Evolutionary conservation across 2,888 invertebrate species (phyloP).

Genomic region (Ligdia adustata): DNA sequence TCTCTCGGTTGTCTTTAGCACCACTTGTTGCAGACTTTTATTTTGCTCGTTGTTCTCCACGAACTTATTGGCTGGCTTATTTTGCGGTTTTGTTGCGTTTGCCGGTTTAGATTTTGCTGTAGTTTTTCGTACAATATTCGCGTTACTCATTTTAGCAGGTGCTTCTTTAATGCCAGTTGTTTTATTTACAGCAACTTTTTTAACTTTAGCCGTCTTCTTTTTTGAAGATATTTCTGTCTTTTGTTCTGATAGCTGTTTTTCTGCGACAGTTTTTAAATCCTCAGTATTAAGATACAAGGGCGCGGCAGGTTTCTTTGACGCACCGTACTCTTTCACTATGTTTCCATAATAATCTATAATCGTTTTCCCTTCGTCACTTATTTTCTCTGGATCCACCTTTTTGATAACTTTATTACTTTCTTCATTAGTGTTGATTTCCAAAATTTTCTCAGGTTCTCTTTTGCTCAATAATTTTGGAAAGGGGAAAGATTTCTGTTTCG

Average conservation of each 20-base stretch:
- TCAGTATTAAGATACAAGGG: constrained; percentile 86
- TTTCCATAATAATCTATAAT: constrained; percentile 92
- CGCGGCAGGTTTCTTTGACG: constrained; percentile 71
- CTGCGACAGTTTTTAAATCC: constrained; percentile 85
- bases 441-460: constrained; percentile 60
- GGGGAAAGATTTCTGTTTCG: constrained; percentile 62
- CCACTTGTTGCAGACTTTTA: constrained; percentile 56
- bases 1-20: constrained; percentile 70
- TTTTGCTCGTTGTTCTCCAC: constrained; percentile 45
- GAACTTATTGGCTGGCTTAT: constrained; percentile 22
- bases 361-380: constrained; percentile 87
- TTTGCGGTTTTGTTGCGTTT: constrained; percentile 30
- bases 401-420: constrained; percentile 42
- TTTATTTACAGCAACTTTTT: constrained; percentile 35
- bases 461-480: constrained; percentile 68
- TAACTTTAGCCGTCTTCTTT: constrained; percentile 46
- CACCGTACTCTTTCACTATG: constrained; percentile 89
- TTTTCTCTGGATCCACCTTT: constrained; percentile 62
- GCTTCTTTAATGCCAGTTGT: constrained; percentile 29
- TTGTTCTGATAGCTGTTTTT: constrained; percentile 67
- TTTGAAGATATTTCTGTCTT: constrained; percentile 48
- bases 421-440: constrained; percentile 38
- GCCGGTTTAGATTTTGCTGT: constrained; percentile 35
- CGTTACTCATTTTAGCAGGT: constrained; percentile 41
- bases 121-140: constrained; percentile 43